These are phyloP conservation scores for Knipowitschia caucasica DNA, from an alignment of 2,797 vertebrate species.

Conservation along the genomic window DNA sequence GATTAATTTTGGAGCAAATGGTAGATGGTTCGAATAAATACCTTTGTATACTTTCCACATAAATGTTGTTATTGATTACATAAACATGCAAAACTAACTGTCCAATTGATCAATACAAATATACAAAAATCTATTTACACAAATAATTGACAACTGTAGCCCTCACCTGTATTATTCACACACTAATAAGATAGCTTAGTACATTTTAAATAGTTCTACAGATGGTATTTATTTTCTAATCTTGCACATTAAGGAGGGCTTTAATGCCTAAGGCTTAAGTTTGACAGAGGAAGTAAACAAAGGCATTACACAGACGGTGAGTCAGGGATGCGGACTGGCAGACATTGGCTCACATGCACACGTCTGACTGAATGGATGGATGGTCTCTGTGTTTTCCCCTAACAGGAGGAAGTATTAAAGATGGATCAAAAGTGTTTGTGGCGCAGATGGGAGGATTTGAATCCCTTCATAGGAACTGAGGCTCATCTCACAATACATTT, in stretches of 20 bases:
- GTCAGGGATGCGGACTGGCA: conserved; percentile 16
- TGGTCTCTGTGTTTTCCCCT: conserved; percentile 45
- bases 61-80: too few species aligned
- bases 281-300: conserved; percentile 33
- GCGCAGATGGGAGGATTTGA: conserved; percentile 64
- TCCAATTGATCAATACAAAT: too few species aligned
- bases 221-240: conserved; percentile 19
- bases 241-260: conserved; percentile 6
- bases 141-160: too few species aligned
- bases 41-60: too few species aligned
- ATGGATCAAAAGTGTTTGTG: conserved; percentile 48
- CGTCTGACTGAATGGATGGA: not conserved
- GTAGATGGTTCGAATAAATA: too few species aligned
- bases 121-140: too few species aligned
- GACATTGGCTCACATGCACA: conserved; percentile 3
- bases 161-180: too few species aligned
- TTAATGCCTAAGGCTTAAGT: conserved; percentile 17
- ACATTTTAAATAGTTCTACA: conserved; percentile 1
- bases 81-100: too few species aligned
- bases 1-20: too few species aligned
- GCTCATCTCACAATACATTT: conserved; percentile 34
- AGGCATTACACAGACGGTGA: conserved; percentile 13
- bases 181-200: not conserved
- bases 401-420: conserved; percentile 54
- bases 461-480: conserved; percentile 32